phyloP scores from a whole-genome alignment of 2,797 vertebrate genomes.

The Mormyrops boulengeri region DNA sequence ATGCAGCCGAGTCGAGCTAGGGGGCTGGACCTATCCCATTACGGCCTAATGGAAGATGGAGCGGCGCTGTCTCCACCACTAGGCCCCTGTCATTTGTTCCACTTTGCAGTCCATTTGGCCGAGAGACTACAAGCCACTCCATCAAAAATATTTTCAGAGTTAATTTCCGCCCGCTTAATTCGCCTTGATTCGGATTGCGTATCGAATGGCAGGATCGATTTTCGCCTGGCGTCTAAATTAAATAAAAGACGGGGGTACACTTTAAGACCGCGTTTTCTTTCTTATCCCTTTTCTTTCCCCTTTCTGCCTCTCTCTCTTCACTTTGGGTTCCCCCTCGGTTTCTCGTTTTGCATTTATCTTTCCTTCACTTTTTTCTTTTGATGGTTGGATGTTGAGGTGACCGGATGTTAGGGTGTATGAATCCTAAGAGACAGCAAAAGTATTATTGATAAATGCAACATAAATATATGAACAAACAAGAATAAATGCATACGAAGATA shows the following conservation, averaged over 20 bases:
- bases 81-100: slow-evolving; percentile 97
- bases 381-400: slow-evolving; percentile 52
- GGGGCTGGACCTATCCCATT: slow-evolving; percentile 94
- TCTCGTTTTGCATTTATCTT: slow-evolving; percentile 65
- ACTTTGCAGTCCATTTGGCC: slow-evolving; percentile 97
- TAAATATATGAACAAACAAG: not conserved
- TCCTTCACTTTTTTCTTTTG: slow-evolving; percentile 59
- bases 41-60: slow-evolving; percentile 98
- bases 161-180: slow-evolving; percentile 93
- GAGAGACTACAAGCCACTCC: slow-evolving; percentile 89
- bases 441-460: not conserved
- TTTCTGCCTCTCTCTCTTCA: slow-evolving; percentile 48
- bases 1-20: slow-evolving; percentile 85
- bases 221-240: slow-evolving; percentile 91
- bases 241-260: slow-evolving; percentile 77
- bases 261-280: slow-evolving; percentile 74
- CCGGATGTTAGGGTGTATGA: slow-evolving; percentile 57
- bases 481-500: slow-evolving; percentile 33
- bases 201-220: slow-evolving; percentile 94
- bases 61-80: slow-evolving; percentile 91
- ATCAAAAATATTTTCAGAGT: slow-evolving; percentile 96
- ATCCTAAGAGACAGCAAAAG: slow-evolving; percentile 41
- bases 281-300: slow-evolving; percentile 56
- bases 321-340: slow-evolving; percentile 54
- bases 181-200: slow-evolving; percentile 90